A percentile compares a stretch with the other conserved stretches of the same genome.
Conservation (phyloP, 1,140 invertebrate genomes). For the Temnothorax curvispinosus region DNA sequence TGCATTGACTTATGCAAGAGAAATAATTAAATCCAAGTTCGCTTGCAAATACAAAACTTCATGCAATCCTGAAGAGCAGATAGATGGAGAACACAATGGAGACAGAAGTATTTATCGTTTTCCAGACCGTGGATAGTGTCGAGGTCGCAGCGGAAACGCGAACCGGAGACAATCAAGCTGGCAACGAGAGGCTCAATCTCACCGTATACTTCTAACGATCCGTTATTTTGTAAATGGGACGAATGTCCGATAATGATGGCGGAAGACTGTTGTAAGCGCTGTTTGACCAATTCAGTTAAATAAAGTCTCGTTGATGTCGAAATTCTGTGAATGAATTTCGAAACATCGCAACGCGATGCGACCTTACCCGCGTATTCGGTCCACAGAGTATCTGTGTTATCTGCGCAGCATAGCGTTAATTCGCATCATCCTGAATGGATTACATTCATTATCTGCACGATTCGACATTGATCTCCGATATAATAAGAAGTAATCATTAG, state of each 20-base stretch:
- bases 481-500: background rate
- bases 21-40: conserved; percentile 25
- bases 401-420: conserved; percentile 19
- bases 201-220: conserved; percentile 87
- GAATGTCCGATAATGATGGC: conserved; percentile 6
- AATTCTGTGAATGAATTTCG: conserved; percentile 24
- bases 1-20: background rate
- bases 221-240: conserved; percentile 42
- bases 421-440: conserved; percentile 19
- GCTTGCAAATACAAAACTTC: background rate
- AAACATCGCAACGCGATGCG: background rate
- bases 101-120: conserved; percentile 14
- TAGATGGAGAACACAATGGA: background rate
- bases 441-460: conserved; percentile 14
- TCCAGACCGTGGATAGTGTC: conserved; percentile 86
- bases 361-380: conserved; percentile 43
- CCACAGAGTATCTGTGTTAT: conserved; percentile 45
- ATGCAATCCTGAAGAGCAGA: background rate
- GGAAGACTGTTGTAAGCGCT: conserved; percentile 17
- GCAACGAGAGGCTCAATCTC: conserved; percentile 86
- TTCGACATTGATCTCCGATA: conserved; percentile 28
- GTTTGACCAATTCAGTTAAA: conserved; percentile 18
- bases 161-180: conserved; percentile 77
- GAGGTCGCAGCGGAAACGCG: conserved; percentile 86
- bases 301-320: conserved; percentile 39